These are phyloP conservation scores for Miltochrista miniata DNA, from an alignment of 2,888 invertebrate species.

Conservation along the genomic window DNA sequence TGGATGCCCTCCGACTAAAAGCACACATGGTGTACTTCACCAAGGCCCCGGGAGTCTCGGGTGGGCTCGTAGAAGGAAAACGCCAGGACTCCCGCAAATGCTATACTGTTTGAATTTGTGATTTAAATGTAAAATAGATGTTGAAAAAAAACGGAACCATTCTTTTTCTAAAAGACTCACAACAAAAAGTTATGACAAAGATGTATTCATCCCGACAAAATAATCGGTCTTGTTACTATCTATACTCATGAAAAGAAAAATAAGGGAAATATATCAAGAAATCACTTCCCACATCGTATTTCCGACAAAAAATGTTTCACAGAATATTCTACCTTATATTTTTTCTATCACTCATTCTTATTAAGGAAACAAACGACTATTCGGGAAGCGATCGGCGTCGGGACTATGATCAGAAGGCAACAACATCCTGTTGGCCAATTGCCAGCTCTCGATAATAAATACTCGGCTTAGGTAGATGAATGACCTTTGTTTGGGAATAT, in stretches of 20 bases:
- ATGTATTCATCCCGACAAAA: too few relatives aligned
- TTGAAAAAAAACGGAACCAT: too few relatives aligned
- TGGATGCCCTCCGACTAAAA: too few relatives aligned
- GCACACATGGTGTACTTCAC: too few relatives aligned
- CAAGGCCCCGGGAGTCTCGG: too few relatives aligned
- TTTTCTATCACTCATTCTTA: conserved; percentile 27
- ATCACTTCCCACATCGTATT: conserved; percentile 10
- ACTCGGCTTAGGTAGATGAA: conserved; percentile 13
- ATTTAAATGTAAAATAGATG: too few relatives aligned
- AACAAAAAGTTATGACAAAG: too few relatives aligned
- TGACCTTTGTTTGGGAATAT: conserved; percentile 8
- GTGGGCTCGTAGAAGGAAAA: too few relatives aligned
- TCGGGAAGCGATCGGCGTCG: conserved; percentile 56
- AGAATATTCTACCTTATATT: conserved; percentile 1
- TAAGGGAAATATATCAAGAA: conserved; percentile 5
- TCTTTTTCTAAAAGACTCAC: too few relatives aligned
- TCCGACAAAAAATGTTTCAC: background rate
- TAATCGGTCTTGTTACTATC: too few relatives aligned
- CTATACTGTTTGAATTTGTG: too few relatives aligned
- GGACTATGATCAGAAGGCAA: conserved; percentile 55
- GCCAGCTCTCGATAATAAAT: conserved; percentile 52
- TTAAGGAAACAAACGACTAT: conserved; percentile 36
- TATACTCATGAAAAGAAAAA: background rate
- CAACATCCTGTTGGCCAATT: conserved; percentile 64
- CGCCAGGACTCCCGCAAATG: too few relatives aligned